Percentiles rank a stretch among this genome's conserved stretches.
These are phyloP conservation scores for Pristionchus fissidentatus DNA, from an alignment of 2,888 invertebrate species.

Conservation along the genomic window DNA sequence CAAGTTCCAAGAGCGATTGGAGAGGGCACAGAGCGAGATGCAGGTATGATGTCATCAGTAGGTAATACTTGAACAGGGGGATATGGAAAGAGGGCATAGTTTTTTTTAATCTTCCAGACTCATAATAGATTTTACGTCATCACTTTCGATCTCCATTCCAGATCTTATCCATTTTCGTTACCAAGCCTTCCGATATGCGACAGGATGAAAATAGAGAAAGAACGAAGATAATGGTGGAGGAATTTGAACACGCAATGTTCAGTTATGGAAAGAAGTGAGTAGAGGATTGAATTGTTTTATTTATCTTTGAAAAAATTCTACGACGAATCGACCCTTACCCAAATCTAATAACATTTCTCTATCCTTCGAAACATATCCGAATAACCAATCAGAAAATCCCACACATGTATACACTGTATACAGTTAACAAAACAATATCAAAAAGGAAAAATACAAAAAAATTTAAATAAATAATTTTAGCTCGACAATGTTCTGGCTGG, in stretches of 20 bases:
- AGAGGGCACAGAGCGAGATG: conserved; percentile 42
- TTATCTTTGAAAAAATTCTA: neutral
- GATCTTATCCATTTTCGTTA: conserved; percentile 42
- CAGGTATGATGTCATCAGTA: conserved; percentile 20
- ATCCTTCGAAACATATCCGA: neutral
- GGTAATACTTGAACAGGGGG: neutral
- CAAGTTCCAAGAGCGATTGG: conserved; percentile 42
- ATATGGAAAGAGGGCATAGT: too few species aligned
- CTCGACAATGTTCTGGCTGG: conserved; percentile 36
- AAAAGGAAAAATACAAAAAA: neutral
- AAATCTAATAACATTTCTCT: neutral
- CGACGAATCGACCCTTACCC: neutral
- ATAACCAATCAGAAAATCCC: too few species aligned
- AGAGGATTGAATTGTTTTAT: neutral
- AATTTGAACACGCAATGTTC: conserved; percentile 40
- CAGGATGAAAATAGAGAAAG: neutral
- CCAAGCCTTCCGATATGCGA: conserved; percentile 12
- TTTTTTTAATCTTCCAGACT: too few species aligned
- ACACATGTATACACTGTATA: too few species aligned
- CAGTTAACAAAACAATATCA: neutral
- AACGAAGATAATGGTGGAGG: conserved; percentile 26
- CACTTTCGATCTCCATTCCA: neutral
- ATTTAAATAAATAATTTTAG: neutral
- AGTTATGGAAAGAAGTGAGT: conserved; percentile 44
- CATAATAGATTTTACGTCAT: too few species aligned